phyloP scores from a whole-genome alignment of 2,888 invertebrate genomes.

The Dasypogon diadema region DNA sequence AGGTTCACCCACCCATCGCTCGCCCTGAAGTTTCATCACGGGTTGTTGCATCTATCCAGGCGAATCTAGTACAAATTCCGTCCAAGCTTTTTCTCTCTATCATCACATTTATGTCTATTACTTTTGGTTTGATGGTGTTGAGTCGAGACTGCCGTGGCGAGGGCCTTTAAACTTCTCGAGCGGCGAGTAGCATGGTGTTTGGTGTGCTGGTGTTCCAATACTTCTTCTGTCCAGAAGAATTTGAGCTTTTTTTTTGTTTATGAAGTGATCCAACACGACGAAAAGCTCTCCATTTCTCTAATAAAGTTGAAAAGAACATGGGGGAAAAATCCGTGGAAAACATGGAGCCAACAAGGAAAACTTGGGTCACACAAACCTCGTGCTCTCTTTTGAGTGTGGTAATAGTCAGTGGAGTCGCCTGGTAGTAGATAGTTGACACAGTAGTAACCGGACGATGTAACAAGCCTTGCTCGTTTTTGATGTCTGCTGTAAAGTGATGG shows the following conservation, averaged over 20 bases:
- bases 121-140: no score
- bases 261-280: neutral
- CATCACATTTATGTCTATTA: neutral
- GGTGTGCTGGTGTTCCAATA: no score
- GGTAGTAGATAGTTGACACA: slow-evolving; percentile 27
- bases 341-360: neutral
- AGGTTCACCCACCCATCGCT: slow-evolving; percentile 4
- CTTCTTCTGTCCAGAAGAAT: neutral
- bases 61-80: slow-evolving; percentile 6
- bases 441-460: slow-evolving; percentile 14
- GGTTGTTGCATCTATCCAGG: slow-evolving; percentile 1
- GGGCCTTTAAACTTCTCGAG: no score
- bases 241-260: slow-evolving; percentile 24
- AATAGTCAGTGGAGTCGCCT: slow-evolving; percentile 7
- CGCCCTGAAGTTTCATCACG: slow-evolving; percentile 19
- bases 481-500: slow-evolving; percentile 1
- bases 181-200: no score
- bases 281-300: slow-evolving; percentile 9
- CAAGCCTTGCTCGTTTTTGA: neutral
- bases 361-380: slow-evolving; percentile 8
- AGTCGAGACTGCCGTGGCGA: no score
- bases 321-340: slow-evolving; percentile 36
- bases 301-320: neutral
- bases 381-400: slow-evolving; percentile 28
- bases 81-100: neutral